These are phyloP conservation scores for Aphelinus certus DNA, from an alignment of 1,140 invertebrate genomes.

Conservation along the genomic window DNA sequence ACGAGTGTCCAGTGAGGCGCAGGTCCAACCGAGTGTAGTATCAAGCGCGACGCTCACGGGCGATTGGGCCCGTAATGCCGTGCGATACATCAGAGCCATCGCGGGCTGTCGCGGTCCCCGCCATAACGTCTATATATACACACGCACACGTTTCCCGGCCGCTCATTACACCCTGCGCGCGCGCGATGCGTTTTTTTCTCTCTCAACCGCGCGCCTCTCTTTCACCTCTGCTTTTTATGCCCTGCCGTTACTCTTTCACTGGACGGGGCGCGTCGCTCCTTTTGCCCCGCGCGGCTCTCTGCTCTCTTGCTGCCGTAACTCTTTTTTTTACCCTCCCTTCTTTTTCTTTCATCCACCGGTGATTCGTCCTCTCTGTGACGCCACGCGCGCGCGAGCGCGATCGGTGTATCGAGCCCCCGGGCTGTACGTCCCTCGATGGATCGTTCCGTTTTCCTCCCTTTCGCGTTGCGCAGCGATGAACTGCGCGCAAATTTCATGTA, in stretches of 20 bases:
- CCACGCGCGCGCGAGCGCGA: neutral
- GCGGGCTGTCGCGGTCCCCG: too few species aligned
- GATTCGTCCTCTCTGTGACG: slow-evolving; percentile 5
- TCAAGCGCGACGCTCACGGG: slow-evolving; percentile 9
- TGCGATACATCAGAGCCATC: neutral
- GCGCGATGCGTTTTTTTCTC: too few species aligned
- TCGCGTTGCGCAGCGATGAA: neutral
- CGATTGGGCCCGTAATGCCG: slow-evolving; percentile 30
- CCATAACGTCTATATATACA: slow-evolving; percentile 1
- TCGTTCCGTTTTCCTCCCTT: slow-evolving; percentile 1
- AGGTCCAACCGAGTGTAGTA: neutral
- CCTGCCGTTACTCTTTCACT: slow-evolving; percentile 11
- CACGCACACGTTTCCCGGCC: too few species aligned
- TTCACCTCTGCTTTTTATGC: neutral
- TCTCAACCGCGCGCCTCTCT: too few species aligned
- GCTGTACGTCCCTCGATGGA: neutral
- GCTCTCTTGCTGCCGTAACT: neutral
- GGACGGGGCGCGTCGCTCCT: neutral
- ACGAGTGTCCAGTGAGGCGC: too few species aligned
- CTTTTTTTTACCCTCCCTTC: slow-evolving; percentile 3
- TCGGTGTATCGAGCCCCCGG: neutral
- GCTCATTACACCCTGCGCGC: too few species aligned
- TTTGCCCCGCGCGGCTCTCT: too few species aligned
- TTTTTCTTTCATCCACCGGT: slow-evolving; percentile 20
- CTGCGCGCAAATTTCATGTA: neutral